Percentiles rank a stretch among this genome's conserved stretches.
Evolutionary conservation across 1,140 invertebrate species (phyloP).

Genomic region (Zaprionus vittiger): DNA sequence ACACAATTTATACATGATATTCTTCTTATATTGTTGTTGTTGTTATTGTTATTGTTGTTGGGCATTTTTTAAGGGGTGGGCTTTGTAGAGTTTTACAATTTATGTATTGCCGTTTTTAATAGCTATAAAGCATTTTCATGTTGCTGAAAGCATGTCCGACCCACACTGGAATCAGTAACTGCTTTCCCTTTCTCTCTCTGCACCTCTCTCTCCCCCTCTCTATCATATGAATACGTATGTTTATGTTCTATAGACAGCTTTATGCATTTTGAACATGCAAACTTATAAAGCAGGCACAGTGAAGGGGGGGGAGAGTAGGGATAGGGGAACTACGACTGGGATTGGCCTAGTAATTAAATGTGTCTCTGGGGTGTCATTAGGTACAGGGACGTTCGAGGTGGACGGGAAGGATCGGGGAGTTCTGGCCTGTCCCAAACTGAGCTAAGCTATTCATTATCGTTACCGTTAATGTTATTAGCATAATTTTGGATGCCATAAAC

Average conservation of each 20-base stretch:
- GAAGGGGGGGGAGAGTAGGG: background rate
- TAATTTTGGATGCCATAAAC: slow-evolving; percentile 45
- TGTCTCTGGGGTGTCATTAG: slow-evolving; percentile 57
- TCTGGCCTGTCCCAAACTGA: background rate
- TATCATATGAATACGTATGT: slow-evolving; percentile 15
- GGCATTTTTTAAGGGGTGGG: slow-evolving; percentile 31
- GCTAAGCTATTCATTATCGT: slow-evolving; percentile 27
- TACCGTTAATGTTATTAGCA: slow-evolving; percentile 42
- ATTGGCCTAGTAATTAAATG: slow-evolving; percentile 57
- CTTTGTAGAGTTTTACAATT: slow-evolving; percentile 57
- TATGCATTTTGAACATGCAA: slow-evolving; percentile 75
- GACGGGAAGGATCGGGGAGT: background rate
- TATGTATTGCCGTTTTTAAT: slow-evolving; percentile 77
- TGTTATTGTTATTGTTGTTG: slow-evolving; percentile 8
- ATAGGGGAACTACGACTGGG: background rate
- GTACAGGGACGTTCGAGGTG: no score
- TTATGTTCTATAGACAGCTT: slow-evolving; percentile 47
- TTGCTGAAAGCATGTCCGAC: slow-evolving; percentile 64
- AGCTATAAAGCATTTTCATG: slow-evolving; percentile 80
- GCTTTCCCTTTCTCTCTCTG: slow-evolving; percentile 5
- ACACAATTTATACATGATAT: slow-evolving; percentile 27
- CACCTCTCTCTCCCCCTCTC: background rate
- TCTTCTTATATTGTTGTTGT: slow-evolving; percentile 16
- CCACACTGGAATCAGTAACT: slow-evolving; percentile 13
- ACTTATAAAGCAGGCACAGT: slow-evolving; percentile 45